Percentiles rank a stretch among this genome's conserved stretches.
Evolutionary conservation across 2,797 vertebrate species (phyloP).

Genomic region (Phaenicophaeus curvirostris): DNA sequence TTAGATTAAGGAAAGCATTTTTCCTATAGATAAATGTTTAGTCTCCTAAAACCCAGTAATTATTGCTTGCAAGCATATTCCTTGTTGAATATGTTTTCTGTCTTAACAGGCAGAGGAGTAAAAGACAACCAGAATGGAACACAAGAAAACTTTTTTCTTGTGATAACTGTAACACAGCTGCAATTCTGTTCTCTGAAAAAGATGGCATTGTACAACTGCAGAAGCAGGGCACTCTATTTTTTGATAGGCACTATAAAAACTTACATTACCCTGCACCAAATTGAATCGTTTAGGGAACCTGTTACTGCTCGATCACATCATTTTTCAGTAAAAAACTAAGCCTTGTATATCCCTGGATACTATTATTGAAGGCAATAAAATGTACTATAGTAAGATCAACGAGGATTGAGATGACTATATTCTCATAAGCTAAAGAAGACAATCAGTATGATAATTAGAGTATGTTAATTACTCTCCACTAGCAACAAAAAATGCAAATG

Average conservation of each 20-base stretch:
- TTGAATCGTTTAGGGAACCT: slow-evolving; percentile 57
- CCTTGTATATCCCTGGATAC: slow-evolving; percentile 41
- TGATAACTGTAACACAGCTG: slow-evolving; percentile 1
- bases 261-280: slow-evolving; percentile 64
- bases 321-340: slow-evolving; percentile 64
- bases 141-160: neutral
- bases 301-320: slow-evolving; percentile 30
- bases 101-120: neutral
- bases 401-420: slow-evolving; percentile 70
- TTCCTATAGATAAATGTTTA: neutral
- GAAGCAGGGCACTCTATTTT: slow-evolving; percentile 34
- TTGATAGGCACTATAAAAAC: slow-evolving; percentile 64
- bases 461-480: slow-evolving; percentile 81
- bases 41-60: neutral
- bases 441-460: slow-evolving; percentile 81
- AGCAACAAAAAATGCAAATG: slow-evolving; percentile 83
- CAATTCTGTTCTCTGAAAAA: slow-evolving; percentile 34
- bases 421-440: slow-evolving; percentile 77
- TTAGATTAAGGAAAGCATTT: neutral
- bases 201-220: neutral
- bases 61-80: neutral
- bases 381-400: slow-evolving; percentile 71
- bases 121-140: slow-evolving; percentile 27
- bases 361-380: slow-evolving; percentile 72
- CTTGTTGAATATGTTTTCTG: slow-evolving; percentile 1